A percentile compares a stretch with the other conserved stretches of the same genome.
Conservation (phyloP, 2,797 vertebrate genomes). For the Acestrorhynchus altus region DNA sequence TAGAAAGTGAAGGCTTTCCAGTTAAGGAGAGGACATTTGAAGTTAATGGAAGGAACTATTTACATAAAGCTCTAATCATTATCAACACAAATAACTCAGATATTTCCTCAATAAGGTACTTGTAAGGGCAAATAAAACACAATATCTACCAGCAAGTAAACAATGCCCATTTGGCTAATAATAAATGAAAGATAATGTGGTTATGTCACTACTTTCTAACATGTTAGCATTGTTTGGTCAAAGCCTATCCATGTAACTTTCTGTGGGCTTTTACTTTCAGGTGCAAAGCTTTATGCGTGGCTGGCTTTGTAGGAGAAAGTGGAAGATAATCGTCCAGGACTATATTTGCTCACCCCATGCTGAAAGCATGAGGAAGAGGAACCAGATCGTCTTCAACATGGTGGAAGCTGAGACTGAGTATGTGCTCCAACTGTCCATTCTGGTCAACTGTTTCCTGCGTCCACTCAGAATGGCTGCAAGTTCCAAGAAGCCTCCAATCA, state of each 20-base stretch:
- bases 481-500: slow-evolving; percentile 94
- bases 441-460: slow-evolving; percentile 92
- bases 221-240: not conserved
- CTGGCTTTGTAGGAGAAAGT: slow-evolving; percentile 93
- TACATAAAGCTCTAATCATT: slow-evolving; percentile 4
- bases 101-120: not conserved
- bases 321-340: slow-evolving; percentile 97
- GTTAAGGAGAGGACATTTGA: no score
- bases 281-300: slow-evolving; percentile 96
- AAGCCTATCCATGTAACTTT: not conserved
- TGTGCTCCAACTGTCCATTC: slow-evolving; percentile 86
- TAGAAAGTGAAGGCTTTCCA: no score
- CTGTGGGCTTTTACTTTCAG: slow-evolving; percentile 64
- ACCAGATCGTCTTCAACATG: slow-evolving; percentile 97
- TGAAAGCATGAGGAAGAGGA: slow-evolving; percentile 96
- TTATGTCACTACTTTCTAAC: no score
- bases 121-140: no score
- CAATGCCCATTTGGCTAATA: no score
- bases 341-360: slow-evolving; percentile 96
- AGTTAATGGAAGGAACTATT: no score
- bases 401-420: slow-evolving; percentile 91
- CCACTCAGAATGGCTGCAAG: slow-evolving; percentile 94
- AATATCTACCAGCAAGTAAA: no score
- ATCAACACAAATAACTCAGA: not conserved
- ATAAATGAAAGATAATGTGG: no score